Base-by-base conservation (phyloP, 92 coral and sea anemone genomes). In the Hydrozoanthus gracilis region DNA sequence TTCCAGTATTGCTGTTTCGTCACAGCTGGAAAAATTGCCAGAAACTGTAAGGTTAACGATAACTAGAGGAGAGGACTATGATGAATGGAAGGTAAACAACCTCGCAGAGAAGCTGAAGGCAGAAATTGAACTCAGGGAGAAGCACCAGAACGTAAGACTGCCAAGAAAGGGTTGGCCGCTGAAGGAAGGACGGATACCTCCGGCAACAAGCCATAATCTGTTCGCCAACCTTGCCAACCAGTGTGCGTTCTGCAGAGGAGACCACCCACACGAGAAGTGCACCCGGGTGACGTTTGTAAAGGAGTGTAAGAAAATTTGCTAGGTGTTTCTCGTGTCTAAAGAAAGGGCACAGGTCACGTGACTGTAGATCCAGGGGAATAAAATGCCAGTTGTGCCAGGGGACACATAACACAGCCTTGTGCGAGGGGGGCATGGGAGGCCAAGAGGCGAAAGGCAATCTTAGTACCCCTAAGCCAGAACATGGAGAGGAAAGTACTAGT, bases 381-480 rank as follows among this genome's bases (percentile, higher is more conserved):
- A 9, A 51, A 52, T 78, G 83, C 50, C 44, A 76, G 46, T 76
- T 76, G 44, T 78, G 83, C 44, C 51, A 46, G 35, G 44, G 55
- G 54, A 13, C 73, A 70, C 86, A 65, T 46, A 51, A 48, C 9
- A 67, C 62, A 82, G 49, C 73, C 46, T 27, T 60, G 73, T 48
- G 44, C 44, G 76, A 71, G 86, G 86, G 60, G 75, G 64, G 73
- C 51, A 76, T 10, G 54, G 48, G 48, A 39, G 64, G 17, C 5
- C 64, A 51, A 46, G 64, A n/a, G n/a, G n/a, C n/a, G n/a, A n/a
- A n/a, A n/a, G n/a, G n/a, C n/a, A 75, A 17, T 75, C 79, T 48
- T 64, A 75, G 46, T 75, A 75, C 79, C 17, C 62, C 79, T 54
- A 49, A 73, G 50, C 78, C 78, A 73, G 78, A 48, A 13, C 51